phyloP scores from a whole-genome alignment of 2,888 invertebrate species.

The Meta bourneti region DNA sequence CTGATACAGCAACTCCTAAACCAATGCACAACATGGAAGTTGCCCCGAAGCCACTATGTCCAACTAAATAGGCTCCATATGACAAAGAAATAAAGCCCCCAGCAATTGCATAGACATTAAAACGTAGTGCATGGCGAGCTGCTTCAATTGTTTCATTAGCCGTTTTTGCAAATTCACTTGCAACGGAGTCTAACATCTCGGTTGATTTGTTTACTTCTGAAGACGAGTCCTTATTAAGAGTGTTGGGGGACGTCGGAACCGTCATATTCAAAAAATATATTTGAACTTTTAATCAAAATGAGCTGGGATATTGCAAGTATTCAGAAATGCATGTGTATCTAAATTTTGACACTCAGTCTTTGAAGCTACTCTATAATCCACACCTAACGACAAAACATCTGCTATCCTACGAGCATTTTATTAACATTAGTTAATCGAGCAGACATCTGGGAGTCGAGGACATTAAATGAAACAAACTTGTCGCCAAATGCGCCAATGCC shows the following conservation, averaged over 20 bases:
- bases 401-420: too few species aligned
- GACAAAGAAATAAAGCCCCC: conserved; percentile 65
- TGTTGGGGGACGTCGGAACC: background rate
- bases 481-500: too few species aligned
- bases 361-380: too few species aligned
- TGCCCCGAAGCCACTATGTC: conserved; percentile 67
- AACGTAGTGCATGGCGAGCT: conserved; percentile 51
- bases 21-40: conserved; percentile 72
- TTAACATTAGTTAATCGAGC: too few species aligned
- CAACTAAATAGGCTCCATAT: conserved; percentile 71
- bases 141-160: conserved; percentile 62
- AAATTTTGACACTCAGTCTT: too few species aligned
- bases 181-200: background rate
- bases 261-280: conserved; percentile 5
- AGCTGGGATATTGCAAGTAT: background rate
- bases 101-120: conserved; percentile 70
- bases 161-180: background rate
- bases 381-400: too few species aligned
- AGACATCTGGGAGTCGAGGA: too few species aligned
- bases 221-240: conserved; percentile 1
- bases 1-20: conserved; percentile 75
- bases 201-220: conserved; percentile 7
- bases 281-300: background rate
- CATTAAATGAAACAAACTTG: too few species aligned
- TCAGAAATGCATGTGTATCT: background rate